phyloP scores from a whole-genome alignment of 2,797 vertebrate species.

The Pygocentrus nattereri region DNA sequence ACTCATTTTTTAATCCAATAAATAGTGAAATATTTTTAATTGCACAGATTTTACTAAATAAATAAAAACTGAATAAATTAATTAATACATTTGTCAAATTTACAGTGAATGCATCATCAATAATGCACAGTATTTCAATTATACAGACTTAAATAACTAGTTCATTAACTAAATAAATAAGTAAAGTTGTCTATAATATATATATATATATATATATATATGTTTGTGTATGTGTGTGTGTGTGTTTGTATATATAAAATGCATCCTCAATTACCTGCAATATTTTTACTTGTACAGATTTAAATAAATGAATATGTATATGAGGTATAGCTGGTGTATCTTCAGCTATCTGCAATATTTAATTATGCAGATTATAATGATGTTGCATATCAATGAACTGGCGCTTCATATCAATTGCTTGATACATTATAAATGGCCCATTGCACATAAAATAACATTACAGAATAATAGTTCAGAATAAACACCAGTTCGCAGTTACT shows the following conservation, averaged over 20 bases:
- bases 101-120: neutral
- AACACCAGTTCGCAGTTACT: slow-evolving; percentile 26
- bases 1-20: no score
- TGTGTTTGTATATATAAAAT: no score
- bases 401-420: neutral
- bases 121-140: neutral
- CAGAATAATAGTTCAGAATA: neutral
- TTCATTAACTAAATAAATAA: neutral
- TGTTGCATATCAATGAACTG: slow-evolving; percentile 9
- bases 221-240: no score
- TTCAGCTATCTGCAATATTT: neutral
- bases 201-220: no score
- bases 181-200: no score
- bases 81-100: no score
- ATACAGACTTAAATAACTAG: neutral
- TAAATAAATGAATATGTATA: no score
- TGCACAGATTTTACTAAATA: no score
- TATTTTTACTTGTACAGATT: no score
- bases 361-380: slow-evolving; percentile 13
- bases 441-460: slow-evolving; percentile 20
- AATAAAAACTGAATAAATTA: no score
- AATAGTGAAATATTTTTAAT: no score
- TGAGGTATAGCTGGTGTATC: neutral
- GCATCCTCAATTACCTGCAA: no score
- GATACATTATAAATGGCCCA: slow-evolving; percentile 32